Base-by-base conservation (phyloP, 1,140 invertebrate genomes). In the Saccostrea echinata region DNA sequence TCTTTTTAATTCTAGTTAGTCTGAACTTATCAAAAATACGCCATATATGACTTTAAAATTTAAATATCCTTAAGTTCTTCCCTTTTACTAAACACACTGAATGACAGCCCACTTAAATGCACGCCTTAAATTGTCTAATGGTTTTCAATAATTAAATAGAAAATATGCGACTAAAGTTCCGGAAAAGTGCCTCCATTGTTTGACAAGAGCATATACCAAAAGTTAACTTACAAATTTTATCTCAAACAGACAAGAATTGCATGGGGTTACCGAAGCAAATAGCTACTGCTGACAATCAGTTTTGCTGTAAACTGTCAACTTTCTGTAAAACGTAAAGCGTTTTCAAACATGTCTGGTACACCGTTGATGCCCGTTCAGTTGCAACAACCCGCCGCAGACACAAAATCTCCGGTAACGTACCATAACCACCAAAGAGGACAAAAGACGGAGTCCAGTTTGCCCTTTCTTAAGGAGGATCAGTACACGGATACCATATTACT, bases 401-500 rank as follows among this genome's bases (percentile, higher is more conserved):
- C 68, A 11, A 76, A 30, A 76, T 76, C 68, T 11, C 13, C 68
- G 30, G 68, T 12, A 30, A 27, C 27, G 27, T 76, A 76, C 68
- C 68, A 76, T 27, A 30, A 27, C 9, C 68, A 83, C 21, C 3
- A 21, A 18, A 83, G 18, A 83, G 35, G 24, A 6, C 81, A 12
- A 18, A 83, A 86, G 43, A 4, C 43, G 30, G 53, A 83, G 30
- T 30, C 53, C 33, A 61, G 43, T 21, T 80, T 88, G 8, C 88
- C 88, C 1, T 89, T 89, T 83, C 12, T 89, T 1, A 87, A 87
- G n/a, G 84, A 89, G 18, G 88, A 89, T n/a, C 8, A 33, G 8
- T 89, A 82, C n/a, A 87, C 86, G 0, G 86, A 89, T 51, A 83
- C 81, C 0, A 84, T 89, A 52, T 51, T 89, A 16, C 68, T 87